Conservation (phyloP, 1,140 invertebrate species). For the Streblospio benedicti region DNA sequence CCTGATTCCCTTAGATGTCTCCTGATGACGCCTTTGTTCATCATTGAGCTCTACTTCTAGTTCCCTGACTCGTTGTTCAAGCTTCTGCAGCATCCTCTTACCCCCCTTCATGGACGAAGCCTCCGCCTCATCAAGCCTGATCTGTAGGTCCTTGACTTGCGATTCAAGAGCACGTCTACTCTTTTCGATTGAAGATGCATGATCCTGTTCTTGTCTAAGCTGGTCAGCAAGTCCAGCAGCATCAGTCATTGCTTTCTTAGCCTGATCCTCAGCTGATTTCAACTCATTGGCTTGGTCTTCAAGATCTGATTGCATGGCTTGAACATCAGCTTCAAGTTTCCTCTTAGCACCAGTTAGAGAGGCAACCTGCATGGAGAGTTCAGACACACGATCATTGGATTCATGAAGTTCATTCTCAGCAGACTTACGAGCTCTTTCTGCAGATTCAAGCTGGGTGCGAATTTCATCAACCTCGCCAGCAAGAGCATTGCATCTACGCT, state of each 20-base stretch:
- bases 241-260: conserved; percentile 87
- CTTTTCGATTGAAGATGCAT: conserved; percentile 95
- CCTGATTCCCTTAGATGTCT: conserved; percentile 58
- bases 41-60: conserved; percentile 94
- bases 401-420: conserved; percentile 93
- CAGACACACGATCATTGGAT: conserved; percentile 93
- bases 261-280: conserved; percentile 36
- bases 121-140: conserved; percentile 90
- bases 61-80: conserved; percentile 57
- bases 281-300: conserved; percentile 46
- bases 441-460: conserved; percentile 83
- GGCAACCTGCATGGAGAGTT: conserved; percentile 82
- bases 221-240: conserved; percentile 94
- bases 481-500: conserved; percentile 87
- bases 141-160: conserved; percentile 96
- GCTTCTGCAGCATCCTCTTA: conserved; percentile 64
- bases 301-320: conserved; percentile 67
- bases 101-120: conserved; percentile 94
- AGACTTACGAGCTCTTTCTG: conserved; percentile 85
- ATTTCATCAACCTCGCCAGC: conserved; percentile 95
- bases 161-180: conserved; percentile 91
- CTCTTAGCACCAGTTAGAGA: conserved; percentile 90
- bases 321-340: conserved; percentile 94
- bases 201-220: conserved; percentile 95
- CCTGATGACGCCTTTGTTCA: conserved; percentile 86